Evolutionary conservation across 1,140 invertebrate species (phyloP), one percentile per base, ranked within the genome.

Genomic region (Agrilus planipennis): DNA sequence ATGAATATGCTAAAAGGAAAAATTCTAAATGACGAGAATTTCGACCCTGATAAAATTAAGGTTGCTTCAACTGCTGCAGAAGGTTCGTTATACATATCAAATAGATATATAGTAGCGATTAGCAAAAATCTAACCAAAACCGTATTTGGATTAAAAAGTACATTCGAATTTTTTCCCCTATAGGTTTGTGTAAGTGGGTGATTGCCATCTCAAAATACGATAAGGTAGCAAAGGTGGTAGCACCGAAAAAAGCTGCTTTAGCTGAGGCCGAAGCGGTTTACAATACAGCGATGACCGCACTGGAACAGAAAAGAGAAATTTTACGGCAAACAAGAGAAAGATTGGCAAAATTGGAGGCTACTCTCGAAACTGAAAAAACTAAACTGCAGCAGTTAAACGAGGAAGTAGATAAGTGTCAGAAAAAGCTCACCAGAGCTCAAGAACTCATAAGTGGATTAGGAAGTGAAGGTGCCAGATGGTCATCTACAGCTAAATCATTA

Each of bases 181-280:
- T 41, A 71, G 70, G 82, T 47, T 66, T 96, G 25, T 91, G 88
- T 48, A 84, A 83, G 50, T 96, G 92, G 92, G 82, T 94, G 1
- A 78, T 84, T 43, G 86, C 85, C 0, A 85, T 95, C 60, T 85
- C 87, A 7, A 89, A 92, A 46, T 95, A 94, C 57, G 89, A 95
- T 60, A 77, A 83, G 51, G 89, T 95, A 1, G 87, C 86, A 1
- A 84, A 84, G 62, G 77, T 92, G 17, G 81, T 95, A 14, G 79
- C 79, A 1, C 88, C 89, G 1, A 91, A 85, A 54, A 87, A 84
- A 55, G 70, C 75, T 48, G 81, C 84, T 3, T 55, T 92, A 11
- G 77, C 77, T 0, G 75, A 77, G 39, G 87, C 88, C 3, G 81
- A 90, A 54, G 71, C 69, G 1, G 69, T 54, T 27, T 62, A 52